Evolutionary conservation across 2,797 vertebrate genomes (phyloP).

Genomic region (Enteromius argenteus): DNA sequence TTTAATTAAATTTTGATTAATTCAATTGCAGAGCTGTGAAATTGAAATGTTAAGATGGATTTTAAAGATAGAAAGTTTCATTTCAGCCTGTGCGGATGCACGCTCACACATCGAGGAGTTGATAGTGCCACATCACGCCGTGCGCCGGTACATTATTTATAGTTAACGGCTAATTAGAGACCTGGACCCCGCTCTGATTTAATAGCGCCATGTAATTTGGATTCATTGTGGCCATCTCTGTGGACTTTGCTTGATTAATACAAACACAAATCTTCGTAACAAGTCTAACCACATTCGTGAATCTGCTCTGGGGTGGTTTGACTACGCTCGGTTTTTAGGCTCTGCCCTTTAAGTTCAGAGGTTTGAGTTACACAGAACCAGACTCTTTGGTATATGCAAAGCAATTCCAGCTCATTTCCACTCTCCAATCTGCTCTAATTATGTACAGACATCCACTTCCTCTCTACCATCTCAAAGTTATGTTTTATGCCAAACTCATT

Average conservation of each 20-base stretch:
- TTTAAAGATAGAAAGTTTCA: slow-evolving; percentile 41
- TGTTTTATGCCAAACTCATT: slow-evolving; percentile 70
- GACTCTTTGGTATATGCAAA: slow-evolving; percentile 90
- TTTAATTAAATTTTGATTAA: slow-evolving; percentile 68
- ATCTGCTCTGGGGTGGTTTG: slow-evolving; percentile 54
- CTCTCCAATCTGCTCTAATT: slow-evolving; percentile 58
- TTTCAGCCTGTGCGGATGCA: slow-evolving; percentile 44
- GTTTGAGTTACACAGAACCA: slow-evolving; percentile 75
- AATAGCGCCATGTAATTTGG: slow-evolving; percentile 54
- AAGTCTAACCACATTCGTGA: slow-evolving; percentile 33
- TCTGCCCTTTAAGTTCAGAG: slow-evolving; percentile 55
- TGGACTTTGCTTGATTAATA: slow-evolving; percentile 39
- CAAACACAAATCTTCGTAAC: slow-evolving; percentile 36
- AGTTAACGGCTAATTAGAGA: slow-evolving; percentile 68
- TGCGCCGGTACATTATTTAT: slow-evolving; percentile 68
- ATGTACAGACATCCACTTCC: slow-evolving; percentile 67
- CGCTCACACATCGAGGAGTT: slow-evolving; percentile 55
- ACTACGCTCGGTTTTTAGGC: slow-evolving; percentile 55
- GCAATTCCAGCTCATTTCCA: slow-evolving; percentile 71
- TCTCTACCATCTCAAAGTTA: slow-evolving; percentile 42
- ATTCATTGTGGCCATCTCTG: slow-evolving; percentile 35
- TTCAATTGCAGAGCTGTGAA: slow-evolving; percentile 62
- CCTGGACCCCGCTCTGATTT: slow-evolving; percentile 53
- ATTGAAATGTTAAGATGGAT: slow-evolving; percentile 61
- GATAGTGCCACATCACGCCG: slow-evolving; percentile 47